These are phyloP conservation scores for Lagopus muta DNA, from an alignment of 2,113 vertebrate genomes.

Conservation along the genomic window DNA sequence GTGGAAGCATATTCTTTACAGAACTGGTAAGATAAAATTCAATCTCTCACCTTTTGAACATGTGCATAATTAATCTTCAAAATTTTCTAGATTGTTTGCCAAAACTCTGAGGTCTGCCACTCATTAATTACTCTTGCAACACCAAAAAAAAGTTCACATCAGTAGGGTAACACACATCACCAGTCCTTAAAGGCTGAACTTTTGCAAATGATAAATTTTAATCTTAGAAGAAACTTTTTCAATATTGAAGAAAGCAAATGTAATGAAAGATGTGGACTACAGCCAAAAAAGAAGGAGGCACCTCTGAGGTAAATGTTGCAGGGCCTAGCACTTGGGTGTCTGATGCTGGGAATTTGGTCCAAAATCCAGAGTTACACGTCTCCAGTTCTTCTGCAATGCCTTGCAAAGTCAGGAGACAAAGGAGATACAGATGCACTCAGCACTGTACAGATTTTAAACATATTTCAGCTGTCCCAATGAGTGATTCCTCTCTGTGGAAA, in stretches of 20 bases:
- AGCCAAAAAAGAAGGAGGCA: background rate
- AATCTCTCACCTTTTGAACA: conserved; percentile 43
- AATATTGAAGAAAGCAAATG: background rate
- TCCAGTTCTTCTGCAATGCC: background rate
- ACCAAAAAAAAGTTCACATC: background rate
- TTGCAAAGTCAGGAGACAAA: background rate
- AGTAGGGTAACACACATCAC: background rate
- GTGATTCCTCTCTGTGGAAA: background rate
- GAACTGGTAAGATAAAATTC: conserved; percentile 55
- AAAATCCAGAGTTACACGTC: background rate
- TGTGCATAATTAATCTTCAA: conserved; percentile 55
- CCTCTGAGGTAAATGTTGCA: background rate
- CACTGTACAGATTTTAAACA: background rate
- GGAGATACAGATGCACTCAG: background rate
- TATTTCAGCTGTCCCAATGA: background rate
- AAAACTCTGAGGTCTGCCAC: background rate
- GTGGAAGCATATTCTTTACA: background rate
- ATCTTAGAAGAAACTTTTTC: background rate
- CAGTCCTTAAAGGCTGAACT: background rate
- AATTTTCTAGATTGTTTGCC: conserved; percentile 14
- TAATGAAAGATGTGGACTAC: background rate
- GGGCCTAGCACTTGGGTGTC: background rate
- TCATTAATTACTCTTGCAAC: background rate
- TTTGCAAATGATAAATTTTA: conserved; percentile 10
- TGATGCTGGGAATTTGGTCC: background rate